Base-by-base conservation (phyloP, 2,797 vertebrate genomes). In the Sebastes matsubarae region DNA sequence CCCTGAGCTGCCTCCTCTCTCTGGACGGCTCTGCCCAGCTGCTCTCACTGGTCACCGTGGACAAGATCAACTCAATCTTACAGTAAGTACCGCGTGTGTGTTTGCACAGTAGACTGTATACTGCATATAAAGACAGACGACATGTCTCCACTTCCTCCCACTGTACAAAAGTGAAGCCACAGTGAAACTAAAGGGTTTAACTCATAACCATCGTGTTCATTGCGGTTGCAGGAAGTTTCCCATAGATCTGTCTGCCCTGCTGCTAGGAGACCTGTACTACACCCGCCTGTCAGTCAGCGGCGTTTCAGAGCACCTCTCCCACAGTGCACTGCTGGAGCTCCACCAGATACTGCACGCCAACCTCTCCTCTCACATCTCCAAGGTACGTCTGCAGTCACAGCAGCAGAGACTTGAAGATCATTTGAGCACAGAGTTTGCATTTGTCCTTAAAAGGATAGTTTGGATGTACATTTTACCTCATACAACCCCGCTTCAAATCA, bases 221-320 rank as follows among this genome's bases (percentile, higher is more conserved):
- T 58, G 3, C 22, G 34, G 1, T 59, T 38, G 20, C 90, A 99
- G 99, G 82, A 91, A 88, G 71, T 97, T 96, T 73, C 97, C 98
- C 25, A 90, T 92, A 16, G 97, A 99, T 69, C 94, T 95, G 2
- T 98, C 97, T 7, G 96, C 92, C 0, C 88, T 99, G 93, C 91
- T 99, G 75, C 88, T 99, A 24, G 97, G 94, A 58, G 98, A 99
- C 93, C 95, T 99, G 76, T 99, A 98, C 93, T 98, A 97, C 87
- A 97, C 97, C 1, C 96, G 97, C 73, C 80, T 99, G 88, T 95
- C 96, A 0, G 92, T 99, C 46, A 97, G 95, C 32, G 98, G 97
- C 20, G 96, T 95, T 84, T 96, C 91, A 4, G 88, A 96, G 4
- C 96, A 96, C 42, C 95, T 99, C 4, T 97, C 97, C 74, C 95